Conservation (phyloP, 1,140 invertebrate genomes). For the Trichogramma pretiosum region DNA sequence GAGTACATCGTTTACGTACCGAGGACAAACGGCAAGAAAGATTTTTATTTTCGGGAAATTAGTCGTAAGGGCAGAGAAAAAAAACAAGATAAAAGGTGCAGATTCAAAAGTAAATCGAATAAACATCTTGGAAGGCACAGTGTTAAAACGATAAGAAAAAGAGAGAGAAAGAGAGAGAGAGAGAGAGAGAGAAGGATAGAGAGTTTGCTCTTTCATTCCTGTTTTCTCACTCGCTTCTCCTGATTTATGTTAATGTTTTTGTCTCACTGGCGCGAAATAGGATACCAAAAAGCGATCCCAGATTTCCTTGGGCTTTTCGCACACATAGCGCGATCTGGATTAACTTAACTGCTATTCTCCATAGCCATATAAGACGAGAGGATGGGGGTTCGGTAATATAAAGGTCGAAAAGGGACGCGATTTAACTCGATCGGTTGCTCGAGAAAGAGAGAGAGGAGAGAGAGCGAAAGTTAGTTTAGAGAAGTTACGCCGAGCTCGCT, state of each 20-base stretch:
- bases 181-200: constrained; percentile 4
- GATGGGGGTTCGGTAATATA: too few relatives aligned
- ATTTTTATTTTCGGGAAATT: too few relatives aligned
- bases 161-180: neutral
- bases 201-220: constrained; percentile 23
- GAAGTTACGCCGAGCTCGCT: too few relatives aligned
- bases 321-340: constrained; percentile 30
- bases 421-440: constrained; percentile 41
- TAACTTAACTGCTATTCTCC: constrained; percentile 45
- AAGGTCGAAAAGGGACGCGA: too few relatives aligned
- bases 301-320: constrained; percentile 23
- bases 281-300: constrained; percentile 43
- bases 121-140: constrained; percentile 30
- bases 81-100: constrained; percentile 4
- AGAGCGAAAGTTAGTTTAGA: constrained; percentile 16
- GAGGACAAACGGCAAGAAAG: constrained; percentile 16
- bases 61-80: too few relatives aligned
- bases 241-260: constrained; percentile 49
- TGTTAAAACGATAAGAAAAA: neutral
- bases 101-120: constrained; percentile 36
- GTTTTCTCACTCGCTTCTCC: constrained; percentile 22
- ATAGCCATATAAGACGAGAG: constrained; percentile 41
- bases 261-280: constrained; percentile 42
- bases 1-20: neutral
- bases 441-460: constrained; percentile 20